A percentile compares a stretch with the other conserved stretches of the same genome.
Evolutionary conservation across 2,888 invertebrate species (phyloP).

Genomic region (Panzeria rudis): DNA sequence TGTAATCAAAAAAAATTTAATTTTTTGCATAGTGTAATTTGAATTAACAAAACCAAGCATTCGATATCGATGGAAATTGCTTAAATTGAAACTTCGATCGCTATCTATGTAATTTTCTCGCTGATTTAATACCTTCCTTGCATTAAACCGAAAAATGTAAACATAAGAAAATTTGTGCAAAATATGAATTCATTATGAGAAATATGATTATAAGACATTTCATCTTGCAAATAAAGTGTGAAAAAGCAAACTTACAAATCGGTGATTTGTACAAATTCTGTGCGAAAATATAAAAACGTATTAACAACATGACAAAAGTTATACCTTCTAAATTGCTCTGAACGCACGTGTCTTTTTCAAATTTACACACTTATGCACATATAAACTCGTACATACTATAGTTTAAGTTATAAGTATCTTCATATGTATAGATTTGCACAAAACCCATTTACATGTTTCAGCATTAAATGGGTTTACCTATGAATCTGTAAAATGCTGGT

Average conservation of each 20-base stretch:
- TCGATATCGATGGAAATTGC: too few species aligned
- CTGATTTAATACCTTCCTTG: too few species aligned
- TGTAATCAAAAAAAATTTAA: too few species aligned
- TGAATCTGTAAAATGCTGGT: conserved; percentile 17
- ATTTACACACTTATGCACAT: not conserved
- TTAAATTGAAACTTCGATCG: too few species aligned
- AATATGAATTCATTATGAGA: not conserved
- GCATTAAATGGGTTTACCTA: conserved; percentile 18
- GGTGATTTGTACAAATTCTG: not conserved
- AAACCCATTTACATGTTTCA: conserved; percentile 10
- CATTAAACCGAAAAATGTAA: too few species aligned
- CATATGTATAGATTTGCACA: conserved; percentile 2
- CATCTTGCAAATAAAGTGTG: not conserved
- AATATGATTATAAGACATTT: conserved; percentile 28
- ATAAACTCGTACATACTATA: not conserved
- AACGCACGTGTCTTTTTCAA: not conserved
- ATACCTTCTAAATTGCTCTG: conserved; percentile 17
- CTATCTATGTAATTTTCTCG: too few species aligned
- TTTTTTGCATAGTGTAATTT: too few species aligned
- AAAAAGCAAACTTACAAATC: not conserved
- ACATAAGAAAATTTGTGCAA: too few species aligned
- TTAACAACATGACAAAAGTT: conserved; percentile 23
- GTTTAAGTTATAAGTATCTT: not conserved
- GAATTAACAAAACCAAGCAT: too few species aligned
- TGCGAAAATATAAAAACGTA: not conserved